Evolutionary conservation across 2,113 vertebrate genomes (phyloP), one percentile per base, ranked within the genome.

Genomic region (Hydropotes inermis): DNA sequence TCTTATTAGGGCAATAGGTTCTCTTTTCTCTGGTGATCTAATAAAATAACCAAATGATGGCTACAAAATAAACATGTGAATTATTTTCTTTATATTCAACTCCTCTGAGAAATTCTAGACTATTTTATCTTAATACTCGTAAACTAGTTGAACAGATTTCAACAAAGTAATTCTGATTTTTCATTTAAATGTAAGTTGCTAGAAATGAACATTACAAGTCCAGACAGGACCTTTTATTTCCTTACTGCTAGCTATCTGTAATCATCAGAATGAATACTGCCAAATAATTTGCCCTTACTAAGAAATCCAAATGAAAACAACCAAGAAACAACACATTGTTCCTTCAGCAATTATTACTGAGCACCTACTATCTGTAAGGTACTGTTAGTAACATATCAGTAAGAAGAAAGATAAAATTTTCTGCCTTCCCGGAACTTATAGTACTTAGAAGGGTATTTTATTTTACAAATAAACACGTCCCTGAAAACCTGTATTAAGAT

Each of bases 31-130:
- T 7, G 99, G 99, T 93, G 99, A 99, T 19, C 98, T 99, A 95
- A 99, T 99, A 95, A 98, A 97, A 98, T 99, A 99, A 97, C 99
- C 99, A 99, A 99, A 99, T 14, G 99, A 99, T 14, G 99, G 99
- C 99, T 99, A 85, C 81, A 93, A 98, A 98, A 97, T 70, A 98
- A 83, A 97, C 27, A 82, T 60, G 28, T 54, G 15, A 82, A 95
- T 98, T 76, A 98, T 58, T 95, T 89, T 21, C 52, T 79, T 76
- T 96, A 95, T 50, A 87, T 97, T 92, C 50, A 91, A 91, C 3
- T 61, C 88, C 36, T 7, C 67, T 95, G 57, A 95, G 52, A 87
- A 60, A 93, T 93, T 91, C 64, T 67, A 85, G 47, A 94, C 43
- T 67, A 78, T 33, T 92, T 61, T 4, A 92, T 45, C 4, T 16